Percentiles rank a stretch among this genome's conserved stretches.
Conservation (phyloP, 2,797 vertebrate species). For the Rhincodon typus region DNA sequence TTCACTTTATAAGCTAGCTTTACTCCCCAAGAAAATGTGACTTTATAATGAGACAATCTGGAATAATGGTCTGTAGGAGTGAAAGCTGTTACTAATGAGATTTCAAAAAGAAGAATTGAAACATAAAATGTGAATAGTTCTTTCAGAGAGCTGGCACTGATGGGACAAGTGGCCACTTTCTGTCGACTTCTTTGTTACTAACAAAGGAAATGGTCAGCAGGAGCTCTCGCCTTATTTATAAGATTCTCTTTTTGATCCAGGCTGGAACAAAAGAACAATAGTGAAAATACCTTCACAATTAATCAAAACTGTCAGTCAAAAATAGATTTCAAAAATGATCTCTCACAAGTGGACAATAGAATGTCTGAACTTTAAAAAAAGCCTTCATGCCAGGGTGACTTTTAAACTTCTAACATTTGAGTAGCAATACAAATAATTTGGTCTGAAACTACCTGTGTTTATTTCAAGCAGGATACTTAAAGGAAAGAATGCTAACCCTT, state of each 20-base stretch:
- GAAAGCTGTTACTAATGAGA: neutral
- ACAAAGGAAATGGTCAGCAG: neutral
- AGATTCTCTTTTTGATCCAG: neutral
- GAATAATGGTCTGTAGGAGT: neutral
- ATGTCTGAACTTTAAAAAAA: neutral
- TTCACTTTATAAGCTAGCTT: neutral
- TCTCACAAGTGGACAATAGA: neutral
- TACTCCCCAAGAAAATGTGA: neutral
- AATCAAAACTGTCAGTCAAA: conserved; percentile 7
- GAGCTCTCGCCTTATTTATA: neutral
- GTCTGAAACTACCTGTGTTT: neutral
- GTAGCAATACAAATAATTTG: neutral
- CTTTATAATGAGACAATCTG: neutral
- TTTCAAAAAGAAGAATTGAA: neutral
- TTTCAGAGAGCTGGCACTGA: neutral
- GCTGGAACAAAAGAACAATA: conserved; percentile 9
- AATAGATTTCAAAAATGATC: too few relatives aligned
- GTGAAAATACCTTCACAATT: neutral
- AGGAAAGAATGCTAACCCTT: neutral
- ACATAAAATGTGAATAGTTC: neutral
- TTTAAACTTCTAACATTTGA: neutral
- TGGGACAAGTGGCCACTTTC: neutral
- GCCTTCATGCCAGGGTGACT: neutral
- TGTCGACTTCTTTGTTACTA: neutral
- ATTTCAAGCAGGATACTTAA: neutral